Percentiles rank a stretch among this genome's conserved stretches.
phyloP scores from a whole-genome alignment of 2,888 invertebrate genomes.

The Coecobrya sp. region DNA sequence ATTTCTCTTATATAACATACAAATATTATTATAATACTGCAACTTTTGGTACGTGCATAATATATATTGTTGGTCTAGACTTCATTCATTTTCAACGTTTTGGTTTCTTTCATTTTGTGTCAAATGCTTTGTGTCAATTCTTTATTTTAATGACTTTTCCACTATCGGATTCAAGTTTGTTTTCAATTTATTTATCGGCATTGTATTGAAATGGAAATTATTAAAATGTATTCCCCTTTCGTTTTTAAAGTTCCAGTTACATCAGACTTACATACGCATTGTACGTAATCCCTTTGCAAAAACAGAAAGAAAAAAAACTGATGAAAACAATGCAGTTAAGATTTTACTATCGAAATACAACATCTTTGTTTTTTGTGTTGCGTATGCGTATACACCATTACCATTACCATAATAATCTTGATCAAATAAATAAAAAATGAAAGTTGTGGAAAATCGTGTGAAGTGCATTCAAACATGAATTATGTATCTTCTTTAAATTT shows the following conservation, averaged over 20 bases:
- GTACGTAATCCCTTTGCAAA: neutral
- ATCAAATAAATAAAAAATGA: slow-evolving; percentile 66
- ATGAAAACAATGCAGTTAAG: slow-evolving; percentile 39
- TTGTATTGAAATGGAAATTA: neutral
- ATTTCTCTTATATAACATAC: neutral
- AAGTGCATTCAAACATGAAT: slow-evolving; percentile 62
- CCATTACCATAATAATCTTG: slow-evolving; percentile 27
- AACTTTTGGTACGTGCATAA: neutral
- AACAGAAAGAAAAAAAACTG: slow-evolving; percentile 3
- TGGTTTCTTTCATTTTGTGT: too few species aligned
- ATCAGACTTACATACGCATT: neutral
- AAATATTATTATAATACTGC: too few species aligned
- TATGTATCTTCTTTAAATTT: slow-evolving; percentile 20
- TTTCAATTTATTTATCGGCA: neutral
- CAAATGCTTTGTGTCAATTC: neutral
- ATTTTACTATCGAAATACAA: neutral
- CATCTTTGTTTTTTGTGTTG: slow-evolving; percentile 9
- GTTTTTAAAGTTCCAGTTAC: slow-evolving; percentile 46
- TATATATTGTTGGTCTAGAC: too few species aligned
- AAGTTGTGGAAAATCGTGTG: slow-evolving; percentile 69
- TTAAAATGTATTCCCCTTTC: neutral
- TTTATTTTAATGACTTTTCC: slow-evolving; percentile 7
- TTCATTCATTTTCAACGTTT: too few species aligned
- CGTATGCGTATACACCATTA: neutral
- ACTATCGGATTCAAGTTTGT: neutral